Evolutionary conservation across 2,113 vertebrate genomes (phyloP).

Genomic region (Galbula dea): DNA sequence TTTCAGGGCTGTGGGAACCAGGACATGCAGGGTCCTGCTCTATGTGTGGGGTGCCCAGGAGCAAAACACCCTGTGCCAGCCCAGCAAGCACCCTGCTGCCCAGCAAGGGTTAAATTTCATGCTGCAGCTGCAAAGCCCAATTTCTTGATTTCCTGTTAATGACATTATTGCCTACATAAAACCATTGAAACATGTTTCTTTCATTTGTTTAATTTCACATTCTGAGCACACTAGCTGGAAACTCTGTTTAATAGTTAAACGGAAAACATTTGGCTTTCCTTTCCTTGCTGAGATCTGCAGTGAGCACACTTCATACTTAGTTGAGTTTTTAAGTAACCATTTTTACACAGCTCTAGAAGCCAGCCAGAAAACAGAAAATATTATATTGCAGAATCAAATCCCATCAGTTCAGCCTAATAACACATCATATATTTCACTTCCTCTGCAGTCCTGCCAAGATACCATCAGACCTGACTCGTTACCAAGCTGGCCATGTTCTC

Average conservation of each 20-base stretch:
- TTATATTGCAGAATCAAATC: constrained; percentile 30
- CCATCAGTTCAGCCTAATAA: constrained; percentile 2
- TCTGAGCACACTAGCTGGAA: constrained; percentile 79
- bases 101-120: constrained; percentile 68
- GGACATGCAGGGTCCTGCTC: neutral
- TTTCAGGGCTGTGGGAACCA: neutral
- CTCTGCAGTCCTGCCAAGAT: neutral
- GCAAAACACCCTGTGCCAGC: neutral
- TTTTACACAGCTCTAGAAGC: constrained; percentile 49
- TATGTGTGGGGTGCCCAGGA: neutral
- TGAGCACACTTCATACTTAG: constrained; percentile 46
- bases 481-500: neutral
- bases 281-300: constrained; percentile 53
- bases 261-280: constrained; percentile 79
- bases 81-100: neutral
- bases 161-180: constrained; percentile 77
- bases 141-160: constrained; percentile 79
- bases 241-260: constrained; percentile 82
- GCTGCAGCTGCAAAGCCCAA: constrained; percentile 62
- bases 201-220: constrained; percentile 83
- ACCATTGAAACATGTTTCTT: constrained; percentile 81
- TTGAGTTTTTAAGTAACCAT: constrained; percentile 56
- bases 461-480: neutral
- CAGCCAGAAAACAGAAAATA: constrained; percentile 45
- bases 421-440: constrained; percentile 1